Conservation (phyloP, 2,888 invertebrate genomes). For the Mimachlamys varia region DNA sequence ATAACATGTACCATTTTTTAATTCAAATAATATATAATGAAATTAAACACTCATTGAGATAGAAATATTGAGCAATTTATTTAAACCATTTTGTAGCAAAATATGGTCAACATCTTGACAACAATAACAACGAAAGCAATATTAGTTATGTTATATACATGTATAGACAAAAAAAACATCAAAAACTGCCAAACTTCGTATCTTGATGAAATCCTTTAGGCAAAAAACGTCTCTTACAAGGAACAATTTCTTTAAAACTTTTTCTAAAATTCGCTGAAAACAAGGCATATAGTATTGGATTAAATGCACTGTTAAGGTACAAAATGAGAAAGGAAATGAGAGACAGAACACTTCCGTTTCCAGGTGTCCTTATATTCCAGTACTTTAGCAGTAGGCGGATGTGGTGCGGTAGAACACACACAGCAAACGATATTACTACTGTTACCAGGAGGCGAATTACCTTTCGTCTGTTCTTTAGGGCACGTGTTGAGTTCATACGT, state of each 20-base stretch:
- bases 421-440: conserved; percentile 93
- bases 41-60: neutral
- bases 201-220: neutral
- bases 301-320: conserved; percentile 94
- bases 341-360: conserved; percentile 85
- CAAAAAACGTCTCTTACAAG: conserved; percentile 49
- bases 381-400: conserved; percentile 90
- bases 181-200: conserved; percentile 1
- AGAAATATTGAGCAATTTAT: neutral
- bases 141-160: neutral
- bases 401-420: conserved; percentile 95
- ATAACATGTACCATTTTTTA: no score
- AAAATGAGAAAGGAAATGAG: conserved; percentile 93
- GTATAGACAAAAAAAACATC: neutral
- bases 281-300: conserved; percentile 95
- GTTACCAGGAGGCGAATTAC: conserved; percentile 95
- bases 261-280: conserved; percentile 91
- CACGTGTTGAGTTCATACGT: conserved; percentile 59
- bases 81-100: neutral
- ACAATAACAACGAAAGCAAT: neutral
- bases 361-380: conserved; percentile 84
- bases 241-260: conserved; percentile 91
- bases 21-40: no score
- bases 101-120: neutral
- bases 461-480: conserved; percentile 89